Evolutionary conservation across 2,113 vertebrate genomes (phyloP), one percentile per base, ranked within the genome.

Genomic region (Chaenocephalus aceratus): DNA sequence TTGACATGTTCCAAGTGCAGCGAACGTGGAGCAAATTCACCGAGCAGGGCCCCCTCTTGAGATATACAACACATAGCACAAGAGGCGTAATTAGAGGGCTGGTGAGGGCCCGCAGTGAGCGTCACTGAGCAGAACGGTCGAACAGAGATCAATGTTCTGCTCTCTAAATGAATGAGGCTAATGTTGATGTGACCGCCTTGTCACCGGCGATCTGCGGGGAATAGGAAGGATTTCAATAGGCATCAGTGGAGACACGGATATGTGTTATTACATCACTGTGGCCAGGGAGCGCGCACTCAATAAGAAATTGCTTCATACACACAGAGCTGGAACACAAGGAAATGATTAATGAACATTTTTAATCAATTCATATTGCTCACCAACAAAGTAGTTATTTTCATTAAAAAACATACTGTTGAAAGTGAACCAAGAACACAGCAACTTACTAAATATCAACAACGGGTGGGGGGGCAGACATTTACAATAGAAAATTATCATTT

Each of bases 361-460:
- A 90, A 92, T 93, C 88, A 90, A 88, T 90, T 91, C 80, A 86
- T 92, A 91, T 93, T 91, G 87, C 87, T 92, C 89, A 93, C 82
- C 88, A 88, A 90, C 89, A 83, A 87, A 89, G 89, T 93, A 79
- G 79, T 87, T 60, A 81, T 91, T 93, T 88, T 90, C 77, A 86
- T 93, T 92, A 93, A 82, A 93, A 94, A 94, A 94, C 92, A 93
- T 88, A 93, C 82, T 72, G 79, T 88, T 86, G 83, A 90, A 91
- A 90, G 90, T 89, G 87, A 94, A 94, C 90, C 93, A 90, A 94
- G 85, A 87, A 88, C 86, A 93, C 90, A 91, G 75, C 83, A 80
- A 84, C 78, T 93, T 93, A 92, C 81, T 89, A 91, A 94, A 89
- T 89, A 83, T 79, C 85, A 92, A 89, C 89, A 91, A 80, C 77